Percentiles rank a stretch among this genome's conserved stretches.
These are phyloP conservation scores for Lathamus discolor DNA, from an alignment of 2,113 vertebrate genomes.

Conservation along the genomic window DNA sequence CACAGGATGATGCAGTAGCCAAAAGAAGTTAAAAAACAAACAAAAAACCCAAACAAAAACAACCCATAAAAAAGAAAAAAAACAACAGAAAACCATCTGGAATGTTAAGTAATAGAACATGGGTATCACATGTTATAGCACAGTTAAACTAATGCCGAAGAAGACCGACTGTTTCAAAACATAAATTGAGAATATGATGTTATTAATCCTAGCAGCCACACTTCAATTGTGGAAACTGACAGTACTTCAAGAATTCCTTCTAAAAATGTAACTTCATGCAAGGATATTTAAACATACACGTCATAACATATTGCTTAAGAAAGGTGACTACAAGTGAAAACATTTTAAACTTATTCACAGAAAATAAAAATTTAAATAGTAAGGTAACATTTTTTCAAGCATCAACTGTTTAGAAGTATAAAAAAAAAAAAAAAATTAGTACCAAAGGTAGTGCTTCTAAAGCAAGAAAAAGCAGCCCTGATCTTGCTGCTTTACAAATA, in stretches of 20 bases:
- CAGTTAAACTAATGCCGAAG: background rate
- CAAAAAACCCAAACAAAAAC: background rate
- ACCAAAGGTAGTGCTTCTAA: background rate
- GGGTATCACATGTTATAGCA: background rate
- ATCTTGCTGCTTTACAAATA: background rate
- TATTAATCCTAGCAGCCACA: background rate
- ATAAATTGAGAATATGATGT: background rate
- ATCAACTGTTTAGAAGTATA: background rate
- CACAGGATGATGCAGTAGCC: background rate
- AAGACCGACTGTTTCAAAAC: background rate
- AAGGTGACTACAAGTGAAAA: background rate
- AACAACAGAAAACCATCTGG: background rate
- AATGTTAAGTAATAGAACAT: background rate
- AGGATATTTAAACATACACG: background rate
- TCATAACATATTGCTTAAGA: background rate
- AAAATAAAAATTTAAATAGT: background rate
- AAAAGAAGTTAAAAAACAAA: background rate
- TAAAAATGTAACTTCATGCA: background rate
- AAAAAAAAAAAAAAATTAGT: background rate
- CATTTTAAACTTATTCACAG: fast-evolving
- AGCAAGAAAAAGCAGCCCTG: background rate
- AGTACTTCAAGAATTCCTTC: background rate
- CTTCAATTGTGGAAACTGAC: background rate
- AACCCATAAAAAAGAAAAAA: background rate
- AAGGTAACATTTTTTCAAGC: background rate